Percentiles rank a stretch among this genome's conserved stretches.
These are phyloP conservation scores for Astreopora myriophthalma DNA, from an alignment of 64 coral and sea anemone species.

Conservation along the genomic window DNA sequence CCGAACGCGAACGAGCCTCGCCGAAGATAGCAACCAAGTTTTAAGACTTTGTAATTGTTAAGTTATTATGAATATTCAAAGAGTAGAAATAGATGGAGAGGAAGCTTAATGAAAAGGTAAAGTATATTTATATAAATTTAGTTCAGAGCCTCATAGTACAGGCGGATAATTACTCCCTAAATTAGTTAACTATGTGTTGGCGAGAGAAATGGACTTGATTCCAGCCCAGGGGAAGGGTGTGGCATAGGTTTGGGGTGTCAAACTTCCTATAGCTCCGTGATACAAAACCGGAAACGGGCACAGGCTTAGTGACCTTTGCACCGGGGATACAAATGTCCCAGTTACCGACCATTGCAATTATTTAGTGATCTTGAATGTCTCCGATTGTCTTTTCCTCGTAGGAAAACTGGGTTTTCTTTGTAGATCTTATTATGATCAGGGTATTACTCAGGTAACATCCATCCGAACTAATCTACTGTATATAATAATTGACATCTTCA, in stretches of 20 bases:
- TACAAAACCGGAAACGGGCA: background rate
- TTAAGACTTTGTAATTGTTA: background rate
- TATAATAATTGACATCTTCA: too few relatives aligned
- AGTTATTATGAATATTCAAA: background rate
- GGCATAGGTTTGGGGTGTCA: background rate
- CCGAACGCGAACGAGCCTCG: constrained; percentile 83
- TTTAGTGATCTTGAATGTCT: background rate
- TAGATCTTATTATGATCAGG: background rate
- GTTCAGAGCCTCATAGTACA: too few relatives aligned
- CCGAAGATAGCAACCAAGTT: constrained; percentile 50
- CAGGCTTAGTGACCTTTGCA: background rate
- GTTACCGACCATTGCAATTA: background rate
- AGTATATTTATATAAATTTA: background rate
- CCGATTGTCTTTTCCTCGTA: constrained; percentile 5
- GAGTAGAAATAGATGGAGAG: background rate
- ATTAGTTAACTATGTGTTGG: too few relatives aligned
- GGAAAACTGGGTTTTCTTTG: constrained; percentile 19
- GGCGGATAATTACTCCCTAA: too few relatives aligned
- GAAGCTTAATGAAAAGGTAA: background rate
- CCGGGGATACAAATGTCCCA: background rate
- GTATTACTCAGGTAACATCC: background rate
- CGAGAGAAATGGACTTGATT: background rate
- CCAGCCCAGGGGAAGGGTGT: background rate
- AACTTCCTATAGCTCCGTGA: background rate
- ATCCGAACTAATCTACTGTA: background rate